These are phyloP conservation scores for Tinea trinotella DNA, from an alignment of 2,888 invertebrate genomes.

Conservation along the genomic window DNA sequence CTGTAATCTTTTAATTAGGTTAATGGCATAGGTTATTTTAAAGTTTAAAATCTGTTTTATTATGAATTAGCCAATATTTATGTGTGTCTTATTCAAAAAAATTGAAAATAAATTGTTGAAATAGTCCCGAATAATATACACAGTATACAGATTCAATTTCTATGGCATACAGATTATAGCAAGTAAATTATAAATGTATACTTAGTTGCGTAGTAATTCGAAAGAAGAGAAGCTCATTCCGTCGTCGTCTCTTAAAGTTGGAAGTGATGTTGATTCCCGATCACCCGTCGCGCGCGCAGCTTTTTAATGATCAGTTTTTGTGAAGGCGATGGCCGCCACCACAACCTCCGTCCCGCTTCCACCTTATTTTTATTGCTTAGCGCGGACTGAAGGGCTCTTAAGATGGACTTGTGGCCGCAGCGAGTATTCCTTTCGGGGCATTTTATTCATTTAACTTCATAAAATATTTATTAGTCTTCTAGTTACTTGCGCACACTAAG, in stretches of 20 bases:
- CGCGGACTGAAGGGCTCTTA: constrained; percentile 47
- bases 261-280: constrained; percentile 28
- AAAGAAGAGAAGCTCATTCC: no score
- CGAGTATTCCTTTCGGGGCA: constrained; percentile 7
- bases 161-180: no score
- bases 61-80: no score
- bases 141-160: no score
- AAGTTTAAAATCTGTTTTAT: no score
- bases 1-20: no score
- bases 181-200: no score
- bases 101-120: no score
- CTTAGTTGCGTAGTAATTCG: no score
- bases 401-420: constrained; percentile 55
- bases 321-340: constrained; percentile 18
- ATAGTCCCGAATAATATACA: no score
- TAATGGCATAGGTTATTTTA: no score
- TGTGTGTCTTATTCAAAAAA: no score
- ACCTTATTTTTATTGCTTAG: constrained; percentile 50
- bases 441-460: constrained; percentile 5
- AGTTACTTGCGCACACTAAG: not conserved
- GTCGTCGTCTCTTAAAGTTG: constrained; percentile 19
- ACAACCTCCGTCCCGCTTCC: constrained; percentile 34
- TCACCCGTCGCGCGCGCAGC: constrained; percentile 22
- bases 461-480: constrained; percentile 2
- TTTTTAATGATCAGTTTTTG: constrained; percentile 6